Conservation (phyloP, 2,797 vertebrate species). For the Pangasius djambal region DNA sequence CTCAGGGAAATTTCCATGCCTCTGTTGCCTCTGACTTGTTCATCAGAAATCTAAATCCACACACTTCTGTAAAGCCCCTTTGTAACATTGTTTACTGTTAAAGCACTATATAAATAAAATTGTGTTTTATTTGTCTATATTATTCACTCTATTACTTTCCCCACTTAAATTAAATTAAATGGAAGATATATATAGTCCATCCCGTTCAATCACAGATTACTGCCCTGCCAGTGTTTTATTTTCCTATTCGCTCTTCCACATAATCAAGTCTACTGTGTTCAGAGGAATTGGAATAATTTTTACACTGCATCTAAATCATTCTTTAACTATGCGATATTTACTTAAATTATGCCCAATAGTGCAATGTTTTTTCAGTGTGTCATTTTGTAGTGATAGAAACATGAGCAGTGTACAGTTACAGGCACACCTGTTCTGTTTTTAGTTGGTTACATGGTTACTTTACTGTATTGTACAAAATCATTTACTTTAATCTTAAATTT, state of each 20-base stretch:
- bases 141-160: no score
- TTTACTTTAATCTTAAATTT: not conserved
- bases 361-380: not conserved
- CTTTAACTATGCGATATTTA: no score
- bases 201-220: not conserved
- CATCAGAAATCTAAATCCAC: no score
- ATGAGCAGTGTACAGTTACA: not conserved
- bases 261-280: not conserved
- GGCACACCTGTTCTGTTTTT: not conserved
- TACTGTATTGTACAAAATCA: not conserved
- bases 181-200: no score
- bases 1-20: not conserved
- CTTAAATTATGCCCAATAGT: no score
- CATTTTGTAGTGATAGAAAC: not conserved
- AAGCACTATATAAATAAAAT: not conserved
- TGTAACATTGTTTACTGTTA: not conserved
- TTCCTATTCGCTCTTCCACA: not conserved
- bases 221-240: not conserved
- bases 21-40: not conserved
- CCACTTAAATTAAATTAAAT: no score
- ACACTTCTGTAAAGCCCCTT: not conserved
- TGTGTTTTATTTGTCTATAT: no score
- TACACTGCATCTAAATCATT: not conserved
- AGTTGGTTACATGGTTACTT: not conserved
- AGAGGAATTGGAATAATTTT: not conserved